Conservation (phyloP, 64 coral and sea anemone genomes). For the Pocillopora damicornis region DNA sequence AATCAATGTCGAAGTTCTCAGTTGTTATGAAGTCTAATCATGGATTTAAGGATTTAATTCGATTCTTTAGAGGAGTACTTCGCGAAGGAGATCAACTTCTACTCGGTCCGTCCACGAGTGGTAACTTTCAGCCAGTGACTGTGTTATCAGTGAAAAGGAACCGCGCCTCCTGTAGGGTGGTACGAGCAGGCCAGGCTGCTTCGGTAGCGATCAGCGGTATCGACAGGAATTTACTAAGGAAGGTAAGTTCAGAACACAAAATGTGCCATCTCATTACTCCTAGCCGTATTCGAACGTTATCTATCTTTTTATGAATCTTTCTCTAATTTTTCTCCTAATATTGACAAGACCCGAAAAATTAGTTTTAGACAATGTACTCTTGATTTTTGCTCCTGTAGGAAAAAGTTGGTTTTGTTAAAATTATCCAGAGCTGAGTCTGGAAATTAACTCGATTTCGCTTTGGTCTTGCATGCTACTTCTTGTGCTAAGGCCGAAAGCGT, state of each 20-base stretch:
- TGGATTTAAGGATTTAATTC: background rate
- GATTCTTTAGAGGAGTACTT: slow-evolving; percentile 70
- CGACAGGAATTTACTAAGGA: slow-evolving; percentile 63
- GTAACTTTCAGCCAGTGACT: slow-evolving; percentile 69
- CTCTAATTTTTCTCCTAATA: too few relatives aligned
- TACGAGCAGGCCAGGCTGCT: slow-evolving; percentile 87
- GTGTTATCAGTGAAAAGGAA: slow-evolving; percentile 88
- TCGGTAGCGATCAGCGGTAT: slow-evolving; percentile 81
- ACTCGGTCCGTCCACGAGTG: slow-evolving; percentile 69
- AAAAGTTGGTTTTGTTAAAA: too few relatives aligned
- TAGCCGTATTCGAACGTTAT: too few relatives aligned
- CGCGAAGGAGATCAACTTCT: slow-evolving; percentile 84
- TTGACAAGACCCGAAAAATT: too few relatives aligned
- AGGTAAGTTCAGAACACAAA: slow-evolving; percentile 34
- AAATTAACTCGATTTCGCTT: too few relatives aligned
- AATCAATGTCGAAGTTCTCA: background rate
- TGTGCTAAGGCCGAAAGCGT: too few relatives aligned
- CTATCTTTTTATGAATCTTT: too few relatives aligned
- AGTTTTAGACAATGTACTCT: too few relatives aligned
- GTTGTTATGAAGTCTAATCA: background rate
- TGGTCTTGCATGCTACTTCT: too few relatives aligned
- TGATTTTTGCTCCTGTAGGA: too few relatives aligned
- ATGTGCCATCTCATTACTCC: too few relatives aligned
- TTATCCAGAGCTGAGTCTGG: too few relatives aligned
- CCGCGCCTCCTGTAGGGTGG: slow-evolving; percentile 75